Base-by-base conservation (phyloP, 2,797 vertebrate genomes). In the Aeoliscus strigatus region DNA sequence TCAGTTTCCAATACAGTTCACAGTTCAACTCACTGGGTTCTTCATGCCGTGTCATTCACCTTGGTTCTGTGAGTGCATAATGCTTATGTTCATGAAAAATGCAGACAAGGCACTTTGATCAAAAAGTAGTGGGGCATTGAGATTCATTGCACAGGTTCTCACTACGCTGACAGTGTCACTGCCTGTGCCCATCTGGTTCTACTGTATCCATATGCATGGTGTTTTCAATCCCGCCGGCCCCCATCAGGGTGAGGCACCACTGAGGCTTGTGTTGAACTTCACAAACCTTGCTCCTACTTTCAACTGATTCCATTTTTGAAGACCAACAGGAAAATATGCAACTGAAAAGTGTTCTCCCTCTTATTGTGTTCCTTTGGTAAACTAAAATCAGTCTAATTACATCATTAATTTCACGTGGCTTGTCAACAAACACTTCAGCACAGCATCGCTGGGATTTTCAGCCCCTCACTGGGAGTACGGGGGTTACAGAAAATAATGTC, bases 21-120 rank as follows among this genome's bases (percentile, higher is more conserved):
- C 25, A 14, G 39, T 56, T 52, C 28, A 36, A 9, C 9, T 49
- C 50, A 58, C 70, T 64, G 51, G 57, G 3, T 21, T 21, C 18
- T 21, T 55, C 51, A 45, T 16, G 51, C 47, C 30, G 40, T 59
- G 64, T 72, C 68, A 44, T 41, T 28, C 70, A 39, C 53, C 39
- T 24, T 4, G 14, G 28, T 14, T 34, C 70, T 61, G 60, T 64
- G 66, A 43, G 28, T 31, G 51, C 17, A 23, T 39, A 49, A 67
- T 49, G 70, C 66, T 54, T 56, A 16, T 65, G 56, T 77, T 77
- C 59, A 73, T 81, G 37, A 75, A 61, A 75, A 73, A 81, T 76
- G 65, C 66, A 80, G 63, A 76, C 59, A 12, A 59, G 68, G 70
- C 77, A 73, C 82, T 81, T 86, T 85, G 81, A 84, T 83, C 68